phyloP scores from a whole-genome alignment of 2,797 vertebrate genomes.

The Limnodromus scolopaceus region DNA sequence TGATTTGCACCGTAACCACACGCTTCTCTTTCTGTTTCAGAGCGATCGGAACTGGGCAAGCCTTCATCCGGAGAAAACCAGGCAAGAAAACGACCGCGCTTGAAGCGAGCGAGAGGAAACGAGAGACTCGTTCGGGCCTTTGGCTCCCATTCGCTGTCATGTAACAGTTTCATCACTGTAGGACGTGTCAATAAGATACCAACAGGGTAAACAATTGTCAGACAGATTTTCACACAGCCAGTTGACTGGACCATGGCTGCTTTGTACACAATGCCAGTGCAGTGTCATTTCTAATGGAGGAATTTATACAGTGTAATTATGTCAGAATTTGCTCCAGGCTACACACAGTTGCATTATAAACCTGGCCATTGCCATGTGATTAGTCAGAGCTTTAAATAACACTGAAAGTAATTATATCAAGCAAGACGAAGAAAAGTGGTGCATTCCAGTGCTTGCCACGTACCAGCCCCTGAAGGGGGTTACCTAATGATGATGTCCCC shows the following conservation, averaged over 20 bases:
- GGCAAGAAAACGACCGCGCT: neutral
- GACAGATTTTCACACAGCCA: conserved; percentile 72
- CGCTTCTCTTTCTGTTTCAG: neutral
- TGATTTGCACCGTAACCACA: neutral
- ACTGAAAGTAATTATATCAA: conserved; percentile 65
- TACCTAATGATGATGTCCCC: neutral
- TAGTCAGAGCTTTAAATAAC: conserved; percentile 72
- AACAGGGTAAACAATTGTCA: conserved; percentile 71
- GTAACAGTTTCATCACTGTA: conserved; percentile 58
- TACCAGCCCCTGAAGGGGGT: neutral
- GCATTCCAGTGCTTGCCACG: conserved; percentile 55
- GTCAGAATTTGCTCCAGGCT: conserved; percentile 66
- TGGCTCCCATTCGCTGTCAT: conserved; percentile 22
- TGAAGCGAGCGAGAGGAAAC: neutral
- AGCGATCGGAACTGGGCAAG: neutral
- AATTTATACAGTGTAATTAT: conserved; percentile 74
- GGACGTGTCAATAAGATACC: conserved; percentile 66
- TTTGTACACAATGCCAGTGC: conserved; percentile 64
- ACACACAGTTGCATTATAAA: conserved; percentile 68
- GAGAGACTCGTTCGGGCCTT: neutral
- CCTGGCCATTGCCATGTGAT: conserved; percentile 69
- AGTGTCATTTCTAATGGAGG: conserved; percentile 69
- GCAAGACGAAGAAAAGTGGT: conserved; percentile 38
- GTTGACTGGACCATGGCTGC: conserved; percentile 64
- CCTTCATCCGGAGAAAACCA: neutral